Base-by-base conservation (phyloP, 2,113 vertebrate genomes). In the Dasyprocta punctata region DNA sequence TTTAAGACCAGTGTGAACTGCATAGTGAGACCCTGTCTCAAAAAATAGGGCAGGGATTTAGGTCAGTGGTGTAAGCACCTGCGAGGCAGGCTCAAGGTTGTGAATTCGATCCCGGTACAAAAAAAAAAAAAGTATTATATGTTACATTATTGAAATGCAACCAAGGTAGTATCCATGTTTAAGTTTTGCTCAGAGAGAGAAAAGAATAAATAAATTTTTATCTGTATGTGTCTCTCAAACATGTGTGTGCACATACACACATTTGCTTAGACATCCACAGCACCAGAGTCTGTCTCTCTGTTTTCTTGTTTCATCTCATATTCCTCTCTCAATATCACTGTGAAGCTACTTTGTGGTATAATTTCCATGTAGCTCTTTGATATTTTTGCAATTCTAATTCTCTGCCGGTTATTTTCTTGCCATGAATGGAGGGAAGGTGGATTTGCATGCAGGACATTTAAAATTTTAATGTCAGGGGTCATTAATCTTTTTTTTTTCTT, bases 341-440 rank as follows among this genome's bases (percentile, higher is more conserved):
- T 95, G 96, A 95, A 98, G 96, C 47, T 83, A 97, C 92, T 97
- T 98, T 93, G 92, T 97, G 98, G 94, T 98, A 94, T 98, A 97
- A 98, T 98, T 98, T 98, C 88, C 90, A 94, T 87, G 94, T 96
- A 94, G 95, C 96, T 92, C 87, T 94, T 96, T 89, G 92, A 71
- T 84, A 90, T 97, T 86, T 98, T 98, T 98, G 98, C 98, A 98
- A 96, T 98, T 99, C 98, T 98, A 98, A 98, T 99, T 97, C 95
- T 96, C 90, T 11, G 0, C 91, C 98, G 93, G 92, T 97, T 98
- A 85, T 98, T 98, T 92, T 96, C 92, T 97, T 98, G 97, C 95
- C 97, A 86, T 95, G 93, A 96, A 77, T 95, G 75, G 92, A 96
- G 93, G 75, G 85, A 96, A 95, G 88, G 54, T 96, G 73, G 73